Evolutionary conservation across 1,140 invertebrate genomes (phyloP), one percentile per base, ranked within the genome.

Genomic region (Diorhabda sublineata): DNA sequence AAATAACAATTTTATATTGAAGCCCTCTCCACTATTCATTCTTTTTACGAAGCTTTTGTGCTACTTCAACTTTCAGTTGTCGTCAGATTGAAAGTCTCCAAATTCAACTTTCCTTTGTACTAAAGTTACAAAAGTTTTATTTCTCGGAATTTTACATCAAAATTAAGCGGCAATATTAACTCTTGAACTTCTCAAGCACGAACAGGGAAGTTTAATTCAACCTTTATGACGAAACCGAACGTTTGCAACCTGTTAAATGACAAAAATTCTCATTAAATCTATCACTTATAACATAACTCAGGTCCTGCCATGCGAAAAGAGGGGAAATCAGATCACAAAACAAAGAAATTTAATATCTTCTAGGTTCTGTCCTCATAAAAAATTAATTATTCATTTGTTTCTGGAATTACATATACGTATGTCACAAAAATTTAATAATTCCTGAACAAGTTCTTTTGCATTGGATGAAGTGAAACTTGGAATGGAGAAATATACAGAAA

Each of bases 251-350:
- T 52, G 47, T 52, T 52, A 52, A 52, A 6, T 52, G 47, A 52
- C 47, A 52, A 52, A 52, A 52, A 52, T 52, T 52, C 47, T 52
- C 47, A 52, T 52, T 52, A 52, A 52, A 52, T 52, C n/a, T 52
- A 52, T 52, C 47, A 52, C 47, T 52, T 52, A 52, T 52, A 52
- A 52, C 3, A 52, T 52, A 8, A n/a, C 47, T 52, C 47, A 52
- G 47, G 47, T 52, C 47, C 47, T 6, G 47, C 3, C 47, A 52
- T 52, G 47, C 3, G 4, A n/a, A 52, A 52, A n/a, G 47, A 6
- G 6, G 47, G 47, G 47, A 6, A 52, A 8, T 52, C 3, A 26
- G 26, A 26, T 26, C 26, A 26, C 26, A 26, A 26, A 26, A 26
- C 26, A 26, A 26, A 26, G 26, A 26, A 26, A 26, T 26, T 26